A percentile compares a stretch with the other conserved stretches of the same genome.
Conservation (phyloP, 2,888 invertebrate species). For the Eumacrocentrus americanus region DNA sequence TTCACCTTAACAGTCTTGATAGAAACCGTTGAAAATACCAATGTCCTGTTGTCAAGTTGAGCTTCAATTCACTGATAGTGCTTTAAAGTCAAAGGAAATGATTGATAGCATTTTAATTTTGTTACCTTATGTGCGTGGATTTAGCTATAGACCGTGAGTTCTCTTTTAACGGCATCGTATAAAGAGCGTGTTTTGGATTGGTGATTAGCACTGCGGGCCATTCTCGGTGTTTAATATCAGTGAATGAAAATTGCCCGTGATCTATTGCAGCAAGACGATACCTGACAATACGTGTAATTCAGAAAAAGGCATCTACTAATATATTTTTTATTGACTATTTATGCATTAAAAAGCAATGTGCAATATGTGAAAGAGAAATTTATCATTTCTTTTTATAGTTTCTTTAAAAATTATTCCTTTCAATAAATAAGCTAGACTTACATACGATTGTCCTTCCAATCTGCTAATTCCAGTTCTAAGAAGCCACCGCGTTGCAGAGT, state of each 20-base stretch:
- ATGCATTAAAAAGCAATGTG: neutral
- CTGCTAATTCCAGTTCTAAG: conserved; percentile 86
- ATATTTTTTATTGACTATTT: neutral
- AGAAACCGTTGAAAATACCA: conserved; percentile 76
- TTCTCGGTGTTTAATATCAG: conserved; percentile 74
- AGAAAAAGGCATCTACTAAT: conserved; percentile 34
- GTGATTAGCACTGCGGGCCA: conserved; percentile 88
- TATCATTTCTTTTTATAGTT: no score
- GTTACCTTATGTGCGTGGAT: conserved; percentile 79
- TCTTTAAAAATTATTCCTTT: neutral
- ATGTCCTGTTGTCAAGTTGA: conserved; percentile 65
- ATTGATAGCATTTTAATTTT: no score
- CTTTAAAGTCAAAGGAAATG: conserved; percentile 27
- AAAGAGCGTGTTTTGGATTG: conserved; percentile 87
- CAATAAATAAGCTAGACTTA: conserved; percentile 63
- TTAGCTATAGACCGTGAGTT: conserved; percentile 70
- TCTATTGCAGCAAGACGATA: conserved; percentile 85
- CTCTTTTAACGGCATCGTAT: conserved; percentile 75
- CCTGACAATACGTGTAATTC: conserved; percentile 57
- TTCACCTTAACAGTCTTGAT: conserved; percentile 72
- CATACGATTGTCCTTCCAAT: conserved; percentile 92
- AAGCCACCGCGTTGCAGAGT: conserved; percentile 82
- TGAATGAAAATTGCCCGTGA: conserved; percentile 86
- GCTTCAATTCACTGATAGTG: neutral
- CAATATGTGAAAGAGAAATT: no score